Base-by-base conservation (phyloP, 2,113 vertebrate species). In the Xyliphius kryptos region DNA sequence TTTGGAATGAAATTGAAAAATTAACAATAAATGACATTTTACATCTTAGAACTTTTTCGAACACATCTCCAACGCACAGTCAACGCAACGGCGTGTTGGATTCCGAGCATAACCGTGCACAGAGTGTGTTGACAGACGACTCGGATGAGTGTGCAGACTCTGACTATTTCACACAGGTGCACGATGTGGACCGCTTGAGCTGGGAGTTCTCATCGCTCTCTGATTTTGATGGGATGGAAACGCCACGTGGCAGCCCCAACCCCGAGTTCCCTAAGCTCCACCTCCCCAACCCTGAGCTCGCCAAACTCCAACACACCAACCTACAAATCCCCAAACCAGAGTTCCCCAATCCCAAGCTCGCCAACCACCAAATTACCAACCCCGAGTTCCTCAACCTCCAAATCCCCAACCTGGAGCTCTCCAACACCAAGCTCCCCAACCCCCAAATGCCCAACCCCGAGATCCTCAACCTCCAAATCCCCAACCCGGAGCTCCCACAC, bases 151-250 rank as follows among this genome's bases (percentile, higher is more conserved):
- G 67, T 0, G 67, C 80, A 14, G 85, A 88, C 69, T 88, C 85
- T 0, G 86, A 83, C 68, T 87, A 87, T 72, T 87, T 77, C 54
- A 86, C 84, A 2, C 82, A 86, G 64, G 43, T 73, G 0, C 85
- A 85, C 1, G 85, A 87, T 26, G 79, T 75, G 26, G 83, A 80
- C 50, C 37, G 58, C 20, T 84, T 81, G 2, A 81, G 83, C 59
- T 83, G 79, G 9, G 83, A 88, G 13, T 74, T 87, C 49, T 85
- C 83, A 36, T 67, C 69, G n/a, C 80, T 66, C 16, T 78, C 82
- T 0, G 85, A 87, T 75, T 81, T 80, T 60, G 85, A 89, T 37
- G 83, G 87, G 12, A 84, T 86, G 19, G 75, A 73, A 69, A 74
- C 66, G 57, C 81, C 62, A 32, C 83, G 79, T 16, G 53, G 61